Percentiles rank a stretch among this genome's conserved stretches.
These are phyloP conservation scores for Sigmodon hispidus DNA, from an alignment of 2,113 vertebrate species.

Conservation along the genomic window DNA sequence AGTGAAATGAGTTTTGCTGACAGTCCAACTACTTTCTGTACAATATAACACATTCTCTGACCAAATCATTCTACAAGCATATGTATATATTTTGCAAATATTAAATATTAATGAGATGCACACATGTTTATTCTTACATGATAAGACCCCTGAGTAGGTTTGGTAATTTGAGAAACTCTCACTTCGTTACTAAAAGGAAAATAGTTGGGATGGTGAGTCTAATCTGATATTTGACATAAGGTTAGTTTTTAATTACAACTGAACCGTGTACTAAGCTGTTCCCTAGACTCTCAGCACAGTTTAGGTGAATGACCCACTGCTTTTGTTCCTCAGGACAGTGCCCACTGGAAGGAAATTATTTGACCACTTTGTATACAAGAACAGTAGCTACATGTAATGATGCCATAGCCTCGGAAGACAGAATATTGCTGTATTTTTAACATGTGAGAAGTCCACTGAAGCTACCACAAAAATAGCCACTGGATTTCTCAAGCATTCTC, in stretches of 20 bases:
- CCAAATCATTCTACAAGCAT: background rate
- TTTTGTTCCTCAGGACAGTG: background rate
- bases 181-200: background rate
- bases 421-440: background rate
- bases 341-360: background rate
- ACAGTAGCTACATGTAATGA: background rate
- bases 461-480: background rate
- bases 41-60: background rate
- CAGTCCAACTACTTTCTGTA: background rate
- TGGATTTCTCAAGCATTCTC: background rate
- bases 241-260: background rate
- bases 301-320: background rate
- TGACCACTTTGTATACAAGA: background rate
- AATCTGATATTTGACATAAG: background rate
- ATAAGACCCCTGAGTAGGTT: background rate
- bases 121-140: background rate
- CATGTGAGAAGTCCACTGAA: background rate
- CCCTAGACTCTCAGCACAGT: background rate
- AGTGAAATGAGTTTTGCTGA: background rate
- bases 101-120: constrained; percentile 13
- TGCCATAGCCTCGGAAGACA: background rate
- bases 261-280: background rate
- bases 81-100: background rate
- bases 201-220: background rate
- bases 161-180: background rate